Evolutionary conservation across 2,888 invertebrate genomes (phyloP).

Genomic region (Scaptodrosophila latifasciaeformis): DNA sequence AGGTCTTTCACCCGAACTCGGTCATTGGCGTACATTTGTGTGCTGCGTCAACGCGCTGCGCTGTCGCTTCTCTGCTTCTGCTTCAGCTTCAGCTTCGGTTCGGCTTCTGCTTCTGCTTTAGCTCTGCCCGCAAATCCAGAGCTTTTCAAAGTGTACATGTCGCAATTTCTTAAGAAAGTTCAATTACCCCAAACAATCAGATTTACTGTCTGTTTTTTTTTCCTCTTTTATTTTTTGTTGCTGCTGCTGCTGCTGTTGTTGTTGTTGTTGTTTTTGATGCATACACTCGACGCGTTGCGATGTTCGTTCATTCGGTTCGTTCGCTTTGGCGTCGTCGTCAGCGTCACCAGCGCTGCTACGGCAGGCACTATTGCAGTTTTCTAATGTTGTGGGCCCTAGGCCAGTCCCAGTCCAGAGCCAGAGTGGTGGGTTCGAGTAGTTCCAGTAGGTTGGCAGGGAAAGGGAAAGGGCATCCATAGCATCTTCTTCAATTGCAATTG

Average conservation of each 20-base stretch:
- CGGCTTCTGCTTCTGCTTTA: slow-evolving; percentile 16
- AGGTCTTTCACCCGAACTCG: slow-evolving; percentile 76
- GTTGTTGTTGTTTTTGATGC: no score
- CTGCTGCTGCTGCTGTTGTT: no score
- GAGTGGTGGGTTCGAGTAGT: no score
- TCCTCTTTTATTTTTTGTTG: no score
- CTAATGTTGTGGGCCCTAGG: slow-evolving; percentile 63
- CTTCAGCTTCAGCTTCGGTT: slow-evolving; percentile 25
- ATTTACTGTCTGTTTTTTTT: slow-evolving; percentile 71
- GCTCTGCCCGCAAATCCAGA: slow-evolving; percentile 72
- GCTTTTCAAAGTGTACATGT: slow-evolving; percentile 74
- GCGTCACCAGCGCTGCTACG: background rate
- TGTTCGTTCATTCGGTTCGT: slow-evolving; percentile 33
- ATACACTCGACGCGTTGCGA: slow-evolving; percentile 56
- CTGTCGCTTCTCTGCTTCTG: slow-evolving; percentile 31
- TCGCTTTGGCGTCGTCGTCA: slow-evolving; percentile 39
- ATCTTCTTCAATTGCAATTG: no score
- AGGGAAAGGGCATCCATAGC: no score
- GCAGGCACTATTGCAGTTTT: slow-evolving; percentile 49
- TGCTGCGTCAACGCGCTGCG: slow-evolving; percentile 48
- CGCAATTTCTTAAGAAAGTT: slow-evolving; percentile 75
- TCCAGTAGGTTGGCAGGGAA: no score
- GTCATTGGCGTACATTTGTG: slow-evolving; percentile 76
- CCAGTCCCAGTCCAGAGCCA: no score
- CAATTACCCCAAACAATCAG: slow-evolving; percentile 74